Evolutionary conservation across 2,113 vertebrate genomes (phyloP).

Genomic region (Pseudonaja textilis): DNA sequence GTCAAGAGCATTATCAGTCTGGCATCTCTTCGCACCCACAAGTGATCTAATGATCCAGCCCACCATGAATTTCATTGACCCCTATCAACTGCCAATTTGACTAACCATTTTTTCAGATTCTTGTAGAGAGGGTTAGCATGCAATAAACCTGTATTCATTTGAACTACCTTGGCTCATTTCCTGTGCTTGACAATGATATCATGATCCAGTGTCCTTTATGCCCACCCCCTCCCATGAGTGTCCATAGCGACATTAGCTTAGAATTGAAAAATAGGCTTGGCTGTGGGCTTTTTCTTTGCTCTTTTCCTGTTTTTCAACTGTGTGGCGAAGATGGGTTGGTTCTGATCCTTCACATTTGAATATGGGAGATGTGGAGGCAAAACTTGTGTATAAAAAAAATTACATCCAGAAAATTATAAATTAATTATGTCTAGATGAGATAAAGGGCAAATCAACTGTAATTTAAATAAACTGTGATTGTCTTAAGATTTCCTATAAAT

Average conservation of each 20-base stretch:
- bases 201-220: background rate
- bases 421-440: background rate
- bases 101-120: background rate
- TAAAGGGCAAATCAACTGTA: background rate
- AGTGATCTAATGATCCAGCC: background rate
- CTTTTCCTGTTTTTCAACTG: background rate
- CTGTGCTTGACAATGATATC: background rate
- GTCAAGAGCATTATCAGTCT: background rate
- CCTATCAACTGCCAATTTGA: background rate
- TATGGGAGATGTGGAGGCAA: background rate
- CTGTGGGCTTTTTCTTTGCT: background rate
- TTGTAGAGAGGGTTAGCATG: background rate
- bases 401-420: background rate
- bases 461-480: background rate
- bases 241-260: background rate
- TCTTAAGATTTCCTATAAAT: background rate
- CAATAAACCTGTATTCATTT: background rate
- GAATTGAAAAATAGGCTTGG: background rate
- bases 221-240: background rate
- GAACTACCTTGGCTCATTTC: background rate
- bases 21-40: background rate
- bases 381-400: background rate
- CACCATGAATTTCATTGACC: background rate
- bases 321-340: background rate
- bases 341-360: background rate